Conservation (phyloP, 2,888 invertebrate genomes). For the Chaetogeoica ovagalla region DNA sequence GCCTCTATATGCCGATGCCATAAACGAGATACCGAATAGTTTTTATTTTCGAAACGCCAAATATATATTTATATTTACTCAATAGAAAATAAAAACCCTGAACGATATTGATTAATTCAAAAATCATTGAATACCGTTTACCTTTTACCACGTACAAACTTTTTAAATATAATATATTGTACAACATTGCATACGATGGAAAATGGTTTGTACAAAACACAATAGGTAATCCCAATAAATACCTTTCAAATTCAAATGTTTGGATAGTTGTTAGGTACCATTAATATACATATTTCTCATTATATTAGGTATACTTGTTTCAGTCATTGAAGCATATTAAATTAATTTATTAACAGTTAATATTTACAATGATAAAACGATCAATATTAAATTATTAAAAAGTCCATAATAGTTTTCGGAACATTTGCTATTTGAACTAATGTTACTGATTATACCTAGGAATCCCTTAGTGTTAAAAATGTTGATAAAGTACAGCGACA, state of each 20-base stretch:
- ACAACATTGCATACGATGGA: too few relatives aligned
- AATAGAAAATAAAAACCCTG: too few relatives aligned
- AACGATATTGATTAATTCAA: too few relatives aligned
- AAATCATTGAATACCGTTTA: too few relatives aligned
- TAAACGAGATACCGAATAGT: too few relatives aligned
- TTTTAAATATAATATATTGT: too few relatives aligned
- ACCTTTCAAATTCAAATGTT: background rate
- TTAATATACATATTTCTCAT: background rate
- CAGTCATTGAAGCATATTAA: background rate
- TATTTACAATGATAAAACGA: background rate
- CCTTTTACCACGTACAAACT: too few relatives aligned
- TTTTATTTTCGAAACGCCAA: too few relatives aligned
- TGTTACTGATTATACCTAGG: slow-evolving; percentile 13
- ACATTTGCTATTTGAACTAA: background rate
- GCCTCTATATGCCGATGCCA: too few relatives aligned
- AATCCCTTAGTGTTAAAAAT: slow-evolving; percentile 4
- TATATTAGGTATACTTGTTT: background rate
- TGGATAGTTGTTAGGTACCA: background rate
- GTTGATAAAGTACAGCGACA: background rate
- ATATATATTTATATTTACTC: too few relatives aligned
- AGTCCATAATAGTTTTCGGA: background rate
- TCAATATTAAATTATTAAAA: background rate
- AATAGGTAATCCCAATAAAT: background rate
- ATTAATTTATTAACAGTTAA: background rate
- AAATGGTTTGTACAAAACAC: too few relatives aligned